phyloP scores from a whole-genome alignment of 2,797 vertebrate genomes.

The Clarias fuscus region DNA sequence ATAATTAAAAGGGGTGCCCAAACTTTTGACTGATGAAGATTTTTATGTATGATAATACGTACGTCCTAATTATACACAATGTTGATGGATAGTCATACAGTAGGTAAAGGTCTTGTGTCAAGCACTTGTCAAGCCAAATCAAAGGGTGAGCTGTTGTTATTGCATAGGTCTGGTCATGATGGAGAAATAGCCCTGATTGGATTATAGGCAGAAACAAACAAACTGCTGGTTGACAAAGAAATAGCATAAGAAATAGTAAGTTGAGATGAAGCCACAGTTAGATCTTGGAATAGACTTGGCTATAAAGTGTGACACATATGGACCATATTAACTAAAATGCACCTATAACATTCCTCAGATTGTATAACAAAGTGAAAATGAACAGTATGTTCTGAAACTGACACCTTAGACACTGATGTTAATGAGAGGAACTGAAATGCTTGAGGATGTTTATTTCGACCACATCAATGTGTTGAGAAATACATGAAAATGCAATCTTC shows the following conservation, averaged over 20 bases:
- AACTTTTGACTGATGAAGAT: no score
- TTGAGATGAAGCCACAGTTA: neutral
- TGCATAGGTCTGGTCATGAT: neutral
- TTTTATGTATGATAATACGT: neutral
- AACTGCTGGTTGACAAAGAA: neutral
- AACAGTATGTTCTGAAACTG: no score
- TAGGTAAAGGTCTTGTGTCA: neutral
- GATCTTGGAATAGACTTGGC: neutral
- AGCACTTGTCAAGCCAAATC: neutral
- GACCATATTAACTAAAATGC: neutral
- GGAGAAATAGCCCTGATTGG: neutral
- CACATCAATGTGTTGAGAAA: constrained; percentile 49
- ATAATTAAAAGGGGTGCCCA: no score
- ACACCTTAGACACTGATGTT: neutral
- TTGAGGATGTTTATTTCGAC: neutral
- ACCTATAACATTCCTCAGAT: neutral
- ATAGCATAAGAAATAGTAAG: neutral
- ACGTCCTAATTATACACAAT: neutral
- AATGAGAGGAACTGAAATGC: neutral
- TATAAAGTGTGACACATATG: neutral
- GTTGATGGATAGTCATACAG: neutral
- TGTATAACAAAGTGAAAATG: neutral
- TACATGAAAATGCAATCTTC: constrained; percentile 67
- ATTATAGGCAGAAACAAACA: neutral
- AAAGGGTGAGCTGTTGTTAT: neutral